Conservation (phyloP, 2,113 vertebrate genomes). For the Carettochelys insculpta region DNA sequence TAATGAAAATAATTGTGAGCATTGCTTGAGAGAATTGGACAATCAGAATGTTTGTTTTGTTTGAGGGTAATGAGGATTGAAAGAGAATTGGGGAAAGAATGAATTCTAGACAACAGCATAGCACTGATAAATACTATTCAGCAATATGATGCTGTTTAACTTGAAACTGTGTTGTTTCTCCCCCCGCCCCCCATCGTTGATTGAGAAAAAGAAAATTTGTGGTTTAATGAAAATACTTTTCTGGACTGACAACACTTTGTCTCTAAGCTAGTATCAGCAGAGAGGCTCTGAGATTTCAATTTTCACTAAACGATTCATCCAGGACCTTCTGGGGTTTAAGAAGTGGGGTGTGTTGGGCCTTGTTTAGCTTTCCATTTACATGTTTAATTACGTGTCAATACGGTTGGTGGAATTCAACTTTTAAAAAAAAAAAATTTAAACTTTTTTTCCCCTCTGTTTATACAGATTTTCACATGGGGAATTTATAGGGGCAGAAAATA, state of each 20-base stretch:
- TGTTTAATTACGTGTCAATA: background rate
- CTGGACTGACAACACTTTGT: background rate
- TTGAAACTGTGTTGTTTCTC: background rate
- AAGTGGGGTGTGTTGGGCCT: background rate
- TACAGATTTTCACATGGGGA: background rate
- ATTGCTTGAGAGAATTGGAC: constrained; percentile 77
- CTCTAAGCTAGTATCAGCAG: background rate
- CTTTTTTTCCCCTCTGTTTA: background rate
- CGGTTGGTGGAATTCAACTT: background rate
- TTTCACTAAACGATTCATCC: background rate
- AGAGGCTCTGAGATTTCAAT: background rate
- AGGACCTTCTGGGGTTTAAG: background rate
- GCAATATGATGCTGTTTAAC: accelerated
- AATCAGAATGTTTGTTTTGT: background rate
- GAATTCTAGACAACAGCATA: background rate
- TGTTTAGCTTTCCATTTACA: background rate
- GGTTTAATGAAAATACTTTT: background rate
- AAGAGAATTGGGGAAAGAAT: background rate
- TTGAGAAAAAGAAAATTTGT: accelerated
- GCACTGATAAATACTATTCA: background rate
- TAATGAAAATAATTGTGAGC: constrained; percentile 71
- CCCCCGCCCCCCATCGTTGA: background rate
- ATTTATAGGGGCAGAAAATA: background rate
- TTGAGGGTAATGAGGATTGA: background rate
- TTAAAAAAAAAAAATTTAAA: background rate